Conservation (phyloP, 2,797 vertebrate genomes). For the Carapus acus region DNA sequence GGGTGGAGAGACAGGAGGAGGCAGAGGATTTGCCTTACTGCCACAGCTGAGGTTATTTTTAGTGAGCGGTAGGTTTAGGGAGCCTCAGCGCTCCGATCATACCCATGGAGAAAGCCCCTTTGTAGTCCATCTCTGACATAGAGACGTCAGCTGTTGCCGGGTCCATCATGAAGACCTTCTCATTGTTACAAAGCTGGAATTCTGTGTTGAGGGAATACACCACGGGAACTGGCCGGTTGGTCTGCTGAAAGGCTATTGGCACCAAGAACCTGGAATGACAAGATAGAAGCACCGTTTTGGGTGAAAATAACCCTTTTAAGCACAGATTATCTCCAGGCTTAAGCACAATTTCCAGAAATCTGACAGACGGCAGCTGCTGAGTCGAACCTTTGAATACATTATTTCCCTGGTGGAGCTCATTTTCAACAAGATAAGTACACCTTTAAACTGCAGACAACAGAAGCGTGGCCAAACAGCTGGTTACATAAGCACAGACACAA, state of each 20-base stretch:
- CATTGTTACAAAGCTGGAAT: conserved; percentile 96
- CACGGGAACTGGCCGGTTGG: conserved; percentile 90
- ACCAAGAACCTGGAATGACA: conserved; percentile 80
- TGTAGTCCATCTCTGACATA: conserved; percentile 97
- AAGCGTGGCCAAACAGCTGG: no score
- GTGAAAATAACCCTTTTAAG: no score
- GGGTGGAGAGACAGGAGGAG: background rate
- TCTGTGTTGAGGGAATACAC: conserved; percentile 97
- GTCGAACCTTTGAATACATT: no score
- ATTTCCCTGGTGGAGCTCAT: no score
- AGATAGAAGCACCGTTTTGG: background rate
- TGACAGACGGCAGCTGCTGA: no score
- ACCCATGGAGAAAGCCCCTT: conserved; percentile 98
- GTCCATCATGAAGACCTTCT: conserved; percentile 95
- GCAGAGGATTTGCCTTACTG: background rate
- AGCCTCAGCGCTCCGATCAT: conserved; percentile 4
- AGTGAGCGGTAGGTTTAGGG: no score
- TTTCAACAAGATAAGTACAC: no score
- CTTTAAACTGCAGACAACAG: no score
- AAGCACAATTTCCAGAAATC: no score
- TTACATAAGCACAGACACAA: no score
- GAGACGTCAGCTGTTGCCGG: conserved; percentile 81
- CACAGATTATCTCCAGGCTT: no score
- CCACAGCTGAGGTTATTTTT: background rate
- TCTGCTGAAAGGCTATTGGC: conserved; percentile 97